A percentile compares a stretch with the other conserved stretches of the same genome.
Conservation (phyloP, 30 jellyfish, hydroid and myxozoan species). For the Clytia hemisphaerica region DNA sequence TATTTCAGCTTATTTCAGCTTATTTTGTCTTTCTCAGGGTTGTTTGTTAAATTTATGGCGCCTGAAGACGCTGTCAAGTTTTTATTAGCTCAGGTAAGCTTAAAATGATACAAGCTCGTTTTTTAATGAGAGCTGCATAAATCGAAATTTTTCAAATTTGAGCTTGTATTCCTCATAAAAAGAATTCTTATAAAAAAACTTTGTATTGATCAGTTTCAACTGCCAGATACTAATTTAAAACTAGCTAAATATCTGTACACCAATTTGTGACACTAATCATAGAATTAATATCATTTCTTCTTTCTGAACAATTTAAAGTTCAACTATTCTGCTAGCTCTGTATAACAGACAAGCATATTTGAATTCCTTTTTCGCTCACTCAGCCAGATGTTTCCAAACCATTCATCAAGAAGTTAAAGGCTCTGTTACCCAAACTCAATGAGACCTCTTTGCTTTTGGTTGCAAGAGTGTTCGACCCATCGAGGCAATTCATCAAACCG, state of each 20-base stretch:
- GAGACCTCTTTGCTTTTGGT: slow-evolving; percentile 50
- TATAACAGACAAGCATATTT: too few species aligned
- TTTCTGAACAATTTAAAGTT: too few species aligned
- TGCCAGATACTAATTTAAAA: too few species aligned
- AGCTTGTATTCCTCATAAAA: too few species aligned
- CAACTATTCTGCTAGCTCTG: too few species aligned
- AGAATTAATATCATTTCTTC: not conserved
- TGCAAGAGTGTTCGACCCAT: slow-evolving; percentile 80
- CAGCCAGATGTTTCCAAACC: slow-evolving; percentile 60
- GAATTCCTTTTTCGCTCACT: not conserved
- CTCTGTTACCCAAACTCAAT: slow-evolving; percentile 27
- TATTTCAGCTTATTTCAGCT: too few species aligned
- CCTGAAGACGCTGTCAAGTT: slow-evolving; percentile 71
- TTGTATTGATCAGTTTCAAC: too few species aligned
- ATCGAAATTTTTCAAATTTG: too few species aligned
- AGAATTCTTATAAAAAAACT: too few species aligned
- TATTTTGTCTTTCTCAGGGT: slow-evolving; percentile 31
- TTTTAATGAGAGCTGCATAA: too few species aligned
- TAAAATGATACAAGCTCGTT: not conserved
- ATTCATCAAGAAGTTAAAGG: slow-evolving; percentile 32
- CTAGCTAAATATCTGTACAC: too few species aligned
- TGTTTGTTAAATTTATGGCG: slow-evolving; percentile 45
- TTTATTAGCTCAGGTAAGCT: slow-evolving; percentile 50
- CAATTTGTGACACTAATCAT: too few species aligned
- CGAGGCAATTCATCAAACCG: slow-evolving; percentile 69